Evolutionary conservation across 53 echinoderm and acorn worm species (phyloP).

Genomic region (Pentamera pediparva): DNA sequence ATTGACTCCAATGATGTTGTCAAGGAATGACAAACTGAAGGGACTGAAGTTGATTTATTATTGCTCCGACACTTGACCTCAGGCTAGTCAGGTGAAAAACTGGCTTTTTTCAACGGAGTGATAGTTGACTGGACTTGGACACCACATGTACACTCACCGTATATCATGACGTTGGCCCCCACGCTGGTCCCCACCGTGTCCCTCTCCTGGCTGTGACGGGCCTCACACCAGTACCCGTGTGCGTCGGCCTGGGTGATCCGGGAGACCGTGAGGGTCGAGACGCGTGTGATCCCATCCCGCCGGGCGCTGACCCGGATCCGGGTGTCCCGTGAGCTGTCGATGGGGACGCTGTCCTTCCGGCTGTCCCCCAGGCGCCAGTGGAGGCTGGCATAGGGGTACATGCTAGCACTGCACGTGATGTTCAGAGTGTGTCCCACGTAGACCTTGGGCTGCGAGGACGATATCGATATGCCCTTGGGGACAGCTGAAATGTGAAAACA

Average conservation of each 20-base stretch:
- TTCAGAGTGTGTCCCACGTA: slow-evolving; percentile 18
- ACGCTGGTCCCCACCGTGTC: no score
- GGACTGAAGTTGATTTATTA: no score
- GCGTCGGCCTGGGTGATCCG: no score
- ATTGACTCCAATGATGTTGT: no score
- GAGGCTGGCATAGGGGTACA: slow-evolving; percentile 39
- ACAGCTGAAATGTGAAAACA: slow-evolving; percentile 26
- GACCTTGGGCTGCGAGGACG: slow-evolving; percentile 4
- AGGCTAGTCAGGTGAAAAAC: no score
- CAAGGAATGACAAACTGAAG: no score
- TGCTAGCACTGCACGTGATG: slow-evolving; percentile 50
- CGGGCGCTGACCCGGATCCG: neutral
- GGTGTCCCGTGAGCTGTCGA: neutral
- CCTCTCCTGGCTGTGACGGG: no score
- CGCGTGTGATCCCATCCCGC: slow-evolving; percentile 21
- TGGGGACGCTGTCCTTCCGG: slow-evolving; percentile 3
- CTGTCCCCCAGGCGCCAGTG: slow-evolving; percentile 38
- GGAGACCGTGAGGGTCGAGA: slow-evolving; percentile 38
- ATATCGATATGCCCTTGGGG: slow-evolving; percentile 29
- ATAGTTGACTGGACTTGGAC: no score
- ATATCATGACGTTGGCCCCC: no score
- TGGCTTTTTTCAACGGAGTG: no score
- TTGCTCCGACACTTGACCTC: no score
- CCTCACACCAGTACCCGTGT: slow-evolving; percentile 36
- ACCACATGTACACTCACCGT: no score